These are phyloP conservation scores for Heliopora coerulea DNA, from an alignment of 92 coral and sea anemone genomes.

Conservation along the genomic window DNA sequence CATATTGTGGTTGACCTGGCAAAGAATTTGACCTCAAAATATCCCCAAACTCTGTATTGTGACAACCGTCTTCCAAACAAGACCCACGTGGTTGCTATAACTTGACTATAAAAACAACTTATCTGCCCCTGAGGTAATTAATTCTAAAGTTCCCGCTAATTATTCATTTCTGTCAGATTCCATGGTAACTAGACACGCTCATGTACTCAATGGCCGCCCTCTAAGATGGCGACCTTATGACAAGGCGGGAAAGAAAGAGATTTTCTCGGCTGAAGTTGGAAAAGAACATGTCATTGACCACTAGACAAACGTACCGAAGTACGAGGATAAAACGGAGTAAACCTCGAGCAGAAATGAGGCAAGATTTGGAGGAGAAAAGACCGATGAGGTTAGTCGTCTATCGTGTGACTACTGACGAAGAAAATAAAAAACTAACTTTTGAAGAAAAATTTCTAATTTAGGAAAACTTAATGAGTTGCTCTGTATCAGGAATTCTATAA, in stretches of 20 bases:
- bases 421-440: too few relatives aligned
- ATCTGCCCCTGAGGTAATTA: too few relatives aligned
- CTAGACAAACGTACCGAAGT: neutral
- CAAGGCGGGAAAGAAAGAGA: neutral
- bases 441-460: neutral
- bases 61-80: too few relatives aligned
- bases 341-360: slow-evolving; percentile 19
- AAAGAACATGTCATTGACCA: neutral
- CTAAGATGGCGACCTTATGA: slow-evolving; percentile 12
- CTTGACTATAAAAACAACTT: too few relatives aligned
- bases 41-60: too few relatives aligned
- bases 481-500: neutral
- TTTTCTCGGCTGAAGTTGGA: neutral
- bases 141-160: too few relatives aligned
- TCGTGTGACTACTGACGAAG: too few relatives aligned
- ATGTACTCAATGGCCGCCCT: neutral
- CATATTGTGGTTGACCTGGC: too few relatives aligned
- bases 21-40: too few relatives aligned
- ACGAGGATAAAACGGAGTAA: neutral
- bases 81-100: too few relatives aligned
- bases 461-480: neutral
- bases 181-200: slow-evolving; percentile 37
- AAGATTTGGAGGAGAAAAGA: slow-evolving; percentile 24
- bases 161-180: too few relatives aligned
- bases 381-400: slow-evolving; percentile 17